Evolutionary conservation across 2,888 invertebrate species (phyloP).

Genomic region (Eupelmus urozonus): DNA sequence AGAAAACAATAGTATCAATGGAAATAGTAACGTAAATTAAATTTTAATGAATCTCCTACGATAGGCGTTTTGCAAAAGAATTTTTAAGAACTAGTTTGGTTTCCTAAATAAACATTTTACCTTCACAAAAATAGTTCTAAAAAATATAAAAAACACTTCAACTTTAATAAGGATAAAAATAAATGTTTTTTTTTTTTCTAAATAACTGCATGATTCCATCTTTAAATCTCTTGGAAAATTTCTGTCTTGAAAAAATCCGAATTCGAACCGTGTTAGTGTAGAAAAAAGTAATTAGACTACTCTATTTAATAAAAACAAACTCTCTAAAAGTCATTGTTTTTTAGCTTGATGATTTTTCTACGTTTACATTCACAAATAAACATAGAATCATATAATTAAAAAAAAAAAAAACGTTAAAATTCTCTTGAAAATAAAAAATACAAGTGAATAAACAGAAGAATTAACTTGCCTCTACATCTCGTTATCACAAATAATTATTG

Average conservation of each 20-base stretch:
- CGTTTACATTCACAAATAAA: conserved; percentile 6
- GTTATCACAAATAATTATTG: conserved; percentile 57
- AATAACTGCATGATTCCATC: conserved; percentile 8
- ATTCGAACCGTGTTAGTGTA: not conserved
- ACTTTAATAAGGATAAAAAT: conserved; percentile 3
- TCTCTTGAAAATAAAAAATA: not conserved
- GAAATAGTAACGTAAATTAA: not conserved
- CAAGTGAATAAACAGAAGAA: not conserved
- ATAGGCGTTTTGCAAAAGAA: not conserved
- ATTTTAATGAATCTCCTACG: not conserved
- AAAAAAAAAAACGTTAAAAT: not conserved
- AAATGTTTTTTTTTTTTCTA: not conserved
- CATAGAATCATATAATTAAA: not conserved
- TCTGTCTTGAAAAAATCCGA: not conserved
- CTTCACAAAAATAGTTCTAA: not conserved
- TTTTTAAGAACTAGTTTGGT: conserved; percentile 16
- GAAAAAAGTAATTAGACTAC: not conserved
- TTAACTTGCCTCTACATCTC: conserved; percentile 52
- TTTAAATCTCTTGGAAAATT: not conserved
- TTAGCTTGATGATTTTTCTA: not conserved
- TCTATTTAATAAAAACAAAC: not conserved
- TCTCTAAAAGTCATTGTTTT: conserved; percentile 1
- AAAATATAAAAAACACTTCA: not conserved
- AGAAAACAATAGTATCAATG: not conserved
- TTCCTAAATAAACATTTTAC: not conserved